These are phyloP conservation scores for Tupaia tana DNA, from an alignment of 2,113 vertebrate species.

Conservation along the genomic window DNA sequence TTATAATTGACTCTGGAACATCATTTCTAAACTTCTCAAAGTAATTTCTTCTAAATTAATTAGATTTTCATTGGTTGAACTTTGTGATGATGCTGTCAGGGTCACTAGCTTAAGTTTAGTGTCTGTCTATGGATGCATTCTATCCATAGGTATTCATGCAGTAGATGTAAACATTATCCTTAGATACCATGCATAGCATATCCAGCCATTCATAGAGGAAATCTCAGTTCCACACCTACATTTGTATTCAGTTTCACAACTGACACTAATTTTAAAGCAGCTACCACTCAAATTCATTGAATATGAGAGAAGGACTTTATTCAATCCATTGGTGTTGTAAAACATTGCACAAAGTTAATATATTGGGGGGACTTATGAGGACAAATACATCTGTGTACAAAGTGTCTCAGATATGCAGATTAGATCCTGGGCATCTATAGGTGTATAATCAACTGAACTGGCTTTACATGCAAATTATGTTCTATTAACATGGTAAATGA, in stretches of 20 bases:
- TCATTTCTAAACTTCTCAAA: constrained; percentile 7
- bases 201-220: not conserved
- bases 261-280: not conserved
- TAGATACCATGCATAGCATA: too few relatives aligned
- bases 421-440: not conserved
- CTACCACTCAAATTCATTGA: not conserved
- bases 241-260: not conserved
- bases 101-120: not conserved
- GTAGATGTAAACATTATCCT: not conserved
- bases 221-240: not conserved
- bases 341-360: not conserved
- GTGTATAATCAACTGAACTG: not conserved
- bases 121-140: not conserved
- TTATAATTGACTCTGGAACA: not conserved
- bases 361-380: not conserved
- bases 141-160: not conserved
- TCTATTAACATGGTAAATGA: not conserved
- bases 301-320: not conserved
- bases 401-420: not conserved
- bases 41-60: constrained; percentile 15
- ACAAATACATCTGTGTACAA: not conserved
- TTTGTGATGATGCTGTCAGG: not conserved
- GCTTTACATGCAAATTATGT: not conserved
- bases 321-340: not conserved
- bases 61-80: not conserved